Base-by-base conservation (phyloP, 2,113 vertebrate species). In the Amblyopsis rosae region DNA sequence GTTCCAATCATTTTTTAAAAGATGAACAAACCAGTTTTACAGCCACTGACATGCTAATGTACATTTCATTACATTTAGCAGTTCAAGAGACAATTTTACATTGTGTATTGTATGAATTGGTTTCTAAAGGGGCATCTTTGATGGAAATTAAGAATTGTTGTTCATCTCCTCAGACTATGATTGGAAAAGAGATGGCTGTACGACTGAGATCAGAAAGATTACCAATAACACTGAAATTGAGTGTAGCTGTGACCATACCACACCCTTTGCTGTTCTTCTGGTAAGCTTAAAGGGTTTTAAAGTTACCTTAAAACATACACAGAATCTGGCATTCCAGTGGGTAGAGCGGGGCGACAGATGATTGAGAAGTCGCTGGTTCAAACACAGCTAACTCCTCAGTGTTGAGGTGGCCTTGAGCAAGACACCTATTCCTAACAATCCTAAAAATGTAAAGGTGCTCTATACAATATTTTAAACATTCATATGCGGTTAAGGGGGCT, bases 231-330 rank as follows among this genome's bases (percentile, higher is more conserved):
- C 3, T 0, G 0, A 17, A 17, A 17, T 89, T 10, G 55, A 3
- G 0, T 92, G 91, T 55, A 7, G 1, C 1, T 92, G 85, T 62
- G 0, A 79, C 66, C 91, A 91, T 11, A 17, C 85, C 1, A 92
- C 90, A 15, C 75, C 90, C 0, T 92, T 92, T 47, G 81, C 90
- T 1, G 76, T 92, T 32, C 72, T 92, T 11, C 7, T 91, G 82
- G 90, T 91, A 83, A 70, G 66, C 11, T 65, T 9, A 58, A 26
- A 32, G 26, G 9, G 12, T 16, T n/a, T 10, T 56, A 10, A 8
- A 56, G 9, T 54, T 54, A 16, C 55, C 26, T 26, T 26, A 26
- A 26, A 26, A 26, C 26, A 26, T 26, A 26, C 2, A 26, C 26
- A 26, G 26, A 26, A 26, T 26, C 26, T 26, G 26, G 26, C 26